Evolutionary conservation across 2,888 invertebrate genomes (phyloP).

Genomic region (Cybosia mesomella): DNA sequence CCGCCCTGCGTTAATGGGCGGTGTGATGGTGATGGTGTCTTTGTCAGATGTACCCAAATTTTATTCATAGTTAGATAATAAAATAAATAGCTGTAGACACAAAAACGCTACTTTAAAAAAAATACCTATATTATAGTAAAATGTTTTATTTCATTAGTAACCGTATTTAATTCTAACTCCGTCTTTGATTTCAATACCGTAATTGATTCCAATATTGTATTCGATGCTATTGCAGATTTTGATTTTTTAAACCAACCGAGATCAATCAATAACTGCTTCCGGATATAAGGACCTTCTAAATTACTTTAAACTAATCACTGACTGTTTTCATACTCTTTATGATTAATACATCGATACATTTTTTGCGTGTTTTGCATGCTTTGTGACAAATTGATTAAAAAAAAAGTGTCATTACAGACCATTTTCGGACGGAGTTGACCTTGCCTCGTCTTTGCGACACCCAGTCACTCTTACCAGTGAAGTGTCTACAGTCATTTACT

Average conservation of each 20-base stretch:
- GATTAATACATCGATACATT: slow-evolving; percentile 37
- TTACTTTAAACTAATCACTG: background rate
- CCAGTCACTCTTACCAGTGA: slow-evolving; percentile 51
- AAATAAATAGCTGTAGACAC: background rate
- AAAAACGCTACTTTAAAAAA: no score
- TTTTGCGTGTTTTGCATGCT: slow-evolving; percentile 52
- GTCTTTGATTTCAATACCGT: background rate
- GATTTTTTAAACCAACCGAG: background rate
- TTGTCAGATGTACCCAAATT: background rate
- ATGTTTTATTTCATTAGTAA: no score
- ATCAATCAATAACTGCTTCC: background rate
- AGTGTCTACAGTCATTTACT: slow-evolving; percentile 41
- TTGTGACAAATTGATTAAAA: slow-evolving; percentile 60
- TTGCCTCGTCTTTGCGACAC: slow-evolving; percentile 66
- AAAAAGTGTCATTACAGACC: slow-evolving; percentile 67
- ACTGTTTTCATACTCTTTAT: background rate
- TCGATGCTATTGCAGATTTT: background rate
- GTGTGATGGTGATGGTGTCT: no score
- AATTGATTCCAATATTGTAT: background rate
- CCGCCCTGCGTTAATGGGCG: no score
- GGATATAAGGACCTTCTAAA: background rate
- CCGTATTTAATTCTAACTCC: no score
- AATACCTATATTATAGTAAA: no score
- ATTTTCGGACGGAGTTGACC: slow-evolving; percentile 65
- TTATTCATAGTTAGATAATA: background rate